Evolutionary conservation across 1,140 invertebrate genomes (phyloP).

Genomic region (Nymphalis io): DNA sequence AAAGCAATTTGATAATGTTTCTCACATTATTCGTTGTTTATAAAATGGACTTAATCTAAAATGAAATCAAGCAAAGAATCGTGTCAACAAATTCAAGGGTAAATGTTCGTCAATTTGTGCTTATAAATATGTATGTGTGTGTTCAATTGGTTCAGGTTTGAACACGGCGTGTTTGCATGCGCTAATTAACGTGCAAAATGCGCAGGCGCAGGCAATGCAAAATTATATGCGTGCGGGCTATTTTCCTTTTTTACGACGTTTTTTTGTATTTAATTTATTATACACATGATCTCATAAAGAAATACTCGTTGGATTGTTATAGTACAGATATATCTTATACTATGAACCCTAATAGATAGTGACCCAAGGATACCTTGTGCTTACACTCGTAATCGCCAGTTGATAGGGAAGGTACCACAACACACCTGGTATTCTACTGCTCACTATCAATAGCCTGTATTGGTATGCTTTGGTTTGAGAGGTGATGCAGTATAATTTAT

Average conservation of each 20-base stretch:
- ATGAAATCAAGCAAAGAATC: not conserved
- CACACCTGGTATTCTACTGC: no score
- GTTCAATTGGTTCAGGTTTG: slow-evolving; percentile 1
- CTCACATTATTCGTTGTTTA: no score
- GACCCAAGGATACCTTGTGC: not conserved
- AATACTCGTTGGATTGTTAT: no score
- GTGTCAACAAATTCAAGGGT: not conserved
- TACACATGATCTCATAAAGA: no score
- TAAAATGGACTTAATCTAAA: not conserved
- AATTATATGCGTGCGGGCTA: not conserved
- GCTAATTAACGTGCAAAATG: slow-evolving; percentile 6
- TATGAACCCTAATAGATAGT: no score
- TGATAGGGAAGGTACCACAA: no score
- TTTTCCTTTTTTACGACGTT: not conserved
- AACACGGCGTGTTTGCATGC: not conserved
- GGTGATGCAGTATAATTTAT: no score
- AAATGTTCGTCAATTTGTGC: slow-evolving; percentile 4
- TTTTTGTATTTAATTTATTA: not conserved
- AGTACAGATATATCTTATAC: no score
- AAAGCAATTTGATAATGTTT: no score
- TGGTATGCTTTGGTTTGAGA: no score
- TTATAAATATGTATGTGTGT: not conserved
- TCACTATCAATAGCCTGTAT: no score
- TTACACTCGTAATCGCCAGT: no score
- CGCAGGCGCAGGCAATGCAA: not conserved